phyloP scores from a whole-genome alignment of 2,113 vertebrate genomes.

The crab-eating macaque (Macaca fascicularis) region T2T-MFA8v1.1 NC_088385.1:30675501-30676000 shows the following conservation, averaged over 20 bases:
- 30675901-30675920: neutral
- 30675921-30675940: slow-evolving; percentile 51
- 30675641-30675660: slow-evolving; percentile 82
- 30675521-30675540: neutral
- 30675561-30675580: slow-evolving; percentile 54
- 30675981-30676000: neutral
- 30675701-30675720: slow-evolving; percentile 78
- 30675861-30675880: slow-evolving; percentile 60
- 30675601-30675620: slow-evolving; percentile 78
- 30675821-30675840: slow-evolving; percentile 63
- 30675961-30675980: neutral
- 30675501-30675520: slow-evolving; percentile 1
- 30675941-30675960: slow-evolving; percentile 19
- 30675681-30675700: slow-evolving; percentile 72
- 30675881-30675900: neutral
- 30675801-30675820: slow-evolving; percentile 74
- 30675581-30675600: slow-evolving; percentile 37
- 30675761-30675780: slow-evolving; percentile 81
- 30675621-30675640: slow-evolving; percentile 75
- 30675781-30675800: slow-evolving; percentile 78
- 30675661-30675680: slow-evolving; percentile 79
- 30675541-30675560: neutral
- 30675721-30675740: slow-evolving; percentile 83
- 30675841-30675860: slow-evolving; percentile 53
- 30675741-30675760: slow-evolving; percentile 82